Base-by-base conservation (phyloP, 1,140 invertebrate species). In the Panulirus ornatus region DNA sequence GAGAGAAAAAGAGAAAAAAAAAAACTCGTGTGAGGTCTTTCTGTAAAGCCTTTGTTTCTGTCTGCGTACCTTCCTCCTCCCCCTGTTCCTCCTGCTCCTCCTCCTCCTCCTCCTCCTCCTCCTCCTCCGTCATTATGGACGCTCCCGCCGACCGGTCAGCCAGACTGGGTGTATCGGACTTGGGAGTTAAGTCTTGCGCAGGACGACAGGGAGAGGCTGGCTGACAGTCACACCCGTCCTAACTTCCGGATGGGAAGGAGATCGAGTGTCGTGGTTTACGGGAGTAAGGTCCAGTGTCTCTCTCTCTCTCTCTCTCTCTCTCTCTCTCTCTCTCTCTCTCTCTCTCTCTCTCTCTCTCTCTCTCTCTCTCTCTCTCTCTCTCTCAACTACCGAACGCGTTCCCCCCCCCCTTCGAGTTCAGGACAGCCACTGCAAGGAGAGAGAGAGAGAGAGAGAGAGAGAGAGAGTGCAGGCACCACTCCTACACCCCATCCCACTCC, bases 251-350 rank as follows among this genome's bases (percentile, higher is more conserved):
- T 30, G n/a, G 63, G 36, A 63, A 70, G n/a, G 36, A 70, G 36
- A 22, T 27, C 27, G 11, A 70, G 9, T 30, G n/a, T 22, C 36
- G 36, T 34, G 11, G 0, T 30, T 11, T 30, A 11, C 27, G 58
- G 27, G 19, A 22, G 19, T 16, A 8, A 22, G 58, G 58, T 63
- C 27, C 19, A 63, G 19, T 22, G 11, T 11, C 11, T 58, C 51
- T 58, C 51, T 58, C 51, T 58, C 51, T 58, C 51, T 58, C 51
- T 38, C 34, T 75, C 27, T 75, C 71, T 75, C 71, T 38, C 71
- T 36, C 34, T 36, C 34, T 38, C 71, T 38, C 27, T 38, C 71
- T 38, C 34, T 38, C 34, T 38, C 71, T 38, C 71, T 75, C 71
- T 75, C 34, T 75, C 71, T 38, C 27, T 75, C 71, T 36, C 27